These are phyloP conservation scores for Linurgus olivaceus DNA, from an alignment of 2,797 vertebrate genomes.

Conservation along the genomic window DNA sequence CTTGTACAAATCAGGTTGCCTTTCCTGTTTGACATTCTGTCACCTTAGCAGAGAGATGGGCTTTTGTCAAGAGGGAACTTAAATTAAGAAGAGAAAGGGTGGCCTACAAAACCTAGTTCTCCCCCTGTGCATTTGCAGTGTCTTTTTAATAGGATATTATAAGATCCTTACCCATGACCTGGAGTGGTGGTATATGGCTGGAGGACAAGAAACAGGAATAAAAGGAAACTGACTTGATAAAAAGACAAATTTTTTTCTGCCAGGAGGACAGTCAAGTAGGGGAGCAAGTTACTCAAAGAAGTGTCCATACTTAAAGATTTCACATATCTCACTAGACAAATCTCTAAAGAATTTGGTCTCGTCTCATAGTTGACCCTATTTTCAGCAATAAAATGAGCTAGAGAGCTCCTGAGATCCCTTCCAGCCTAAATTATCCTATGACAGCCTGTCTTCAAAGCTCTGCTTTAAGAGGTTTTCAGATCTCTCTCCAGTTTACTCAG, in stretches of 20 bases:
- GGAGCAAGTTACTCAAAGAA: too few relatives aligned
- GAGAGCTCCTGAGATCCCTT: too few relatives aligned
- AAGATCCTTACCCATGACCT: not conserved
- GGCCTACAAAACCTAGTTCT: not conserved
- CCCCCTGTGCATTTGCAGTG: not conserved
- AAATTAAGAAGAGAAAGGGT: not conserved
- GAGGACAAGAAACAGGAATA: not conserved
- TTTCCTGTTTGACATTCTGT: not conserved
- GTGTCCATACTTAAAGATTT: too few relatives aligned
- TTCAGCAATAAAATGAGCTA: too few relatives aligned
- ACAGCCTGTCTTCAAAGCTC: not conserved
- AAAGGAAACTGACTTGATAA: too few relatives aligned
- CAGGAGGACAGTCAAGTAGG: too few relatives aligned
- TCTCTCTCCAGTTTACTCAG: not conserved
- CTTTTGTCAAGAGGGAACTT: not conserved
- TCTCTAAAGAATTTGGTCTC: too few relatives aligned
- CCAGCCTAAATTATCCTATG: not conserved
- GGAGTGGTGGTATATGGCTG: not conserved
- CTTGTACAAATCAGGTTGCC: not conserved
- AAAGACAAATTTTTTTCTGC: too few relatives aligned
- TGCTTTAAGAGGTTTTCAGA: not conserved
- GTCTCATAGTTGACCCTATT: too few relatives aligned
- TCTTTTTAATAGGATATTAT: not conserved
- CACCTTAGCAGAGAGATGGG: not conserved
- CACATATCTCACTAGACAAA: too few relatives aligned